Conservation (phyloP, 2,113 vertebrate species). For the Illadopsis cleaveri region DNA sequence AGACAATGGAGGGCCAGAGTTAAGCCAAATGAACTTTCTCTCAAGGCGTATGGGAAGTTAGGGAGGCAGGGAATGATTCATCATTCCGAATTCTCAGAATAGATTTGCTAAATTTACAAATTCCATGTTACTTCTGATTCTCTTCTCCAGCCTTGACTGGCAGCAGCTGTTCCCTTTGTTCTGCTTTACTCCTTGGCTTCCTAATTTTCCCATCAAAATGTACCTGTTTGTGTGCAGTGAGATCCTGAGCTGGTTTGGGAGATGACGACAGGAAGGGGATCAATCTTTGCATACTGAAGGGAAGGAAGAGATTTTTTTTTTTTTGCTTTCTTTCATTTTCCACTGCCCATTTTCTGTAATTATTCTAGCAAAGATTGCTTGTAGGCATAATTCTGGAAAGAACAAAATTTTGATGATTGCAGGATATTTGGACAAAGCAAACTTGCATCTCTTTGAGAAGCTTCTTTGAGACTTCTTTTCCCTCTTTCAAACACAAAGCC, state of each 20-base stretch:
- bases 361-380: neutral
- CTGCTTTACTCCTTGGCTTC: neutral
- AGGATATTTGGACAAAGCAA: neutral
- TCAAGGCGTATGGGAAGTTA: neutral
- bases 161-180: slow-evolving; percentile 58
- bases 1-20: neutral
- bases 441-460: neutral
- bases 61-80: slow-evolving; percentile 43
- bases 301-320: neutral
- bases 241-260: neutral
- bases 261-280: neutral
- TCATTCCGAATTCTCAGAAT: slow-evolving; percentile 57
- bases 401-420: neutral
- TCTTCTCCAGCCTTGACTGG: slow-evolving; percentile 18
- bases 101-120: slow-evolving; percentile 69
- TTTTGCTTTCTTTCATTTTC: neutral
- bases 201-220: neutral
- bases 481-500: neutral
- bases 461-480: neutral
- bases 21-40: slow-evolving; percentile 12
- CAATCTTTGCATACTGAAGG: neutral
- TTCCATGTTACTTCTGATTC: neutral
- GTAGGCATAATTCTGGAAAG: neutral
- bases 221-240: neutral
- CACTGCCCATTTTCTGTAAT: neutral